Percentiles rank a stretch among this genome's conserved stretches.
Conservation (phyloP, 30 jellyfish, hydroid and myxozoan genomes). For the Cassiopea xamachana region DNA sequence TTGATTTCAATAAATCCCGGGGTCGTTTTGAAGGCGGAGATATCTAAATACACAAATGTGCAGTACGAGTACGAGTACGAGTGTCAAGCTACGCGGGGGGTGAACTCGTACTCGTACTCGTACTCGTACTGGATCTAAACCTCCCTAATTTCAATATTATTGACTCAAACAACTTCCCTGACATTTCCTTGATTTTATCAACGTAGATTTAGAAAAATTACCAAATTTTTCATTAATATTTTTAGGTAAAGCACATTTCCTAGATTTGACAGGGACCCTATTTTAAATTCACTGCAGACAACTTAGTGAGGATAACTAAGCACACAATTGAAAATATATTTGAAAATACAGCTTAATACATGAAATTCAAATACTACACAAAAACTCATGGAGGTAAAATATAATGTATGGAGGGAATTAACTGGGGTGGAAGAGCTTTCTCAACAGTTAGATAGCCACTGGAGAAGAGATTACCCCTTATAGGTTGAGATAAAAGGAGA, state of each 20-base stretch:
- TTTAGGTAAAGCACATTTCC: not conserved
- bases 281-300: not conserved
- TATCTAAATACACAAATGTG: no score
- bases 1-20: no score
- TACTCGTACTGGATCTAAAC: no score
- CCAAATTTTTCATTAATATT: not conserved
- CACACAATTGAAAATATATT: not conserved
- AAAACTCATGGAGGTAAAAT: not conserved
- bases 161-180: not conserved
- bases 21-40: no score
- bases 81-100: no score
- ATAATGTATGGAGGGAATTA: not conserved
- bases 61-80: no score
- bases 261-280: not conserved
- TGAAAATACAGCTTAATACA: not conserved
- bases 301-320: not conserved
- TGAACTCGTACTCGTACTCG: no score
- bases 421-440: not conserved
- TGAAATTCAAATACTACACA: not conserved
- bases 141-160: no score
- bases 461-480: not conserved
- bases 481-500: not conserved
- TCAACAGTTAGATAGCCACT: not conserved
- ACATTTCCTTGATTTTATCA: not conserved
- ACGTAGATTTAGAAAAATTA: not conserved